Evolutionary conservation across 2,888 invertebrate genomes (phyloP), one percentile per base, ranked within the genome.

Genomic region (Philhelius pedissequus): DNA sequence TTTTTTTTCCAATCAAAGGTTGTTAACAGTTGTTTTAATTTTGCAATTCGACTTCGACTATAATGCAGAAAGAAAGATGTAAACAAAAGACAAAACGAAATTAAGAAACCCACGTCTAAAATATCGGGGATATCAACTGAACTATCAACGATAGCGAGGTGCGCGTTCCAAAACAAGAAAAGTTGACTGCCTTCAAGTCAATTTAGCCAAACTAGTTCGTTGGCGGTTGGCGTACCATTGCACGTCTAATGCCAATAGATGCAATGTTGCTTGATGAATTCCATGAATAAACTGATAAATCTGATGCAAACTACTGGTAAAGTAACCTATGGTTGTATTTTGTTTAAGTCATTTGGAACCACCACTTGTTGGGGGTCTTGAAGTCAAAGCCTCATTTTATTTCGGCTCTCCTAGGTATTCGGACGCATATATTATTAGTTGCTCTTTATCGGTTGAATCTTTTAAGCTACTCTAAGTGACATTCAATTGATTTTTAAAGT

Each of bases 131-230:
- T 48, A 48, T 22, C n/a, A 25, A 22, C 13, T 22, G 13, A n/a
- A 38, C 35, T 35, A 35, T 13, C 35, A 40, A 38, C n/a, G n/a
- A 25, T 11, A 7, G 25, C 18, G 60, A 35, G 32, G 13, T 6
- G 13, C 11, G 25, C 22, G 32, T 56, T 22, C 78, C 69, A 60
- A 79, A 66, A 79, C 43, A 64, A 84, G 70, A 84, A 84, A 84
- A 79, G 64, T 84, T 84, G 84, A 75, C 84, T 84, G 70, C 84
- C 79, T 84, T 84, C 84, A 70, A 45, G 58, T 60, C 40, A 66
- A 66, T 60, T 75, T 22, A 75, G 48, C 43, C 64, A 84, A 84
- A 74, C 78, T 43, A 35, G 83, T 83, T 27, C 30, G 45, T 35
- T 30, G 40, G 43, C 32, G 3, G 45, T 35, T 30, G 40, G 43